Conservation (phyloP, 35 echinoderm and acorn worm genomes). For the Apostichopus parvimensis region DNA sequence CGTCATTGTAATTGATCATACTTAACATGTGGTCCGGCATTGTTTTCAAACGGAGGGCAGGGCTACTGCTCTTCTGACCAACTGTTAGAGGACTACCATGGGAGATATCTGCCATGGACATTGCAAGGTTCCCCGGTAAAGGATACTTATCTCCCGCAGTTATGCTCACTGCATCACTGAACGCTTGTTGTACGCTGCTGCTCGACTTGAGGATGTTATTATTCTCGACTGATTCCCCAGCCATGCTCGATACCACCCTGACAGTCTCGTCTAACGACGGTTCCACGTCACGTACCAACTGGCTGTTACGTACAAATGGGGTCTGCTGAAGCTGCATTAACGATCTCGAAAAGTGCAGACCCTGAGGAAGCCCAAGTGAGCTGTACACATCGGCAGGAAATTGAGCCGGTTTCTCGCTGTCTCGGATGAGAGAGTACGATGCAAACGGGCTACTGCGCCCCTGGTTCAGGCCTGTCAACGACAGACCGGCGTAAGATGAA, state of each 20-base stretch:
- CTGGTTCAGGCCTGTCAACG: constrained; percentile 24
- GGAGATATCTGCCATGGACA: constrained; percentile 67
- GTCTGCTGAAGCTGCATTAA: constrained; percentile 52
- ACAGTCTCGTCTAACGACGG: constrained; percentile 8
- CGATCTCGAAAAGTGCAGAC: constrained; percentile 39
- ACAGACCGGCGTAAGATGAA: constrained; percentile 26
- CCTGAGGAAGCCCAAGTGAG: constrained; percentile 30
- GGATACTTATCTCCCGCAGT: constrained; percentile 69
- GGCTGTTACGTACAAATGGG: constrained; percentile 18
- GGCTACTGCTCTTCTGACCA: constrained; percentile 83
- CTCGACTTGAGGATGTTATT: constrained; percentile 84
- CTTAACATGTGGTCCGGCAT: constrained; percentile 84
- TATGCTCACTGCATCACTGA: constrained; percentile 44
- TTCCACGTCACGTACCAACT: constrained; percentile 10
- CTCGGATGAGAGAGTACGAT: constrained; percentile 33
- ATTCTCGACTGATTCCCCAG: constrained; percentile 45
- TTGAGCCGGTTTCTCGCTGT: constrained; percentile 27
- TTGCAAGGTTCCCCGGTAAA: constrained; percentile 75
- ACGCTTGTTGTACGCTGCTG: constrained; percentile 64
- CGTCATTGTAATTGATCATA: constrained; percentile 86
- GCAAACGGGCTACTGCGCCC: constrained; percentile 49
- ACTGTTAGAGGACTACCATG: constrained; percentile 72
- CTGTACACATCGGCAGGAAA: constrained; percentile 45
- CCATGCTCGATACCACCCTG: constrained; percentile 13
- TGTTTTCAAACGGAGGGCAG: constrained; percentile 59